Conservation (phyloP, 1,140 invertebrate genomes). For the Calliopsis andreniformis region DNA sequence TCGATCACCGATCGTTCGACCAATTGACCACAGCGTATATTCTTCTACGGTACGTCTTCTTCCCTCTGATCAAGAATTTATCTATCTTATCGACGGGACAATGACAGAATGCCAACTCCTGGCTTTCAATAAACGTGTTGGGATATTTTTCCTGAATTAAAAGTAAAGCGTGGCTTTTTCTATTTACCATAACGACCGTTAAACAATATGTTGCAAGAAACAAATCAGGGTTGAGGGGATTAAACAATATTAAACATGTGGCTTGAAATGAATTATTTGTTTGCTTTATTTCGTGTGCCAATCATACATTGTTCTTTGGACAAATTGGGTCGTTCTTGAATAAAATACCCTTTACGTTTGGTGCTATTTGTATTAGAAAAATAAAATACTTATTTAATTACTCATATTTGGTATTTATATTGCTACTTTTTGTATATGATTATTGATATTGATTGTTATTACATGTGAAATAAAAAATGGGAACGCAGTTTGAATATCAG, state of each 20-base stretch:
- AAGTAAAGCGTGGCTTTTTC: not conserved
- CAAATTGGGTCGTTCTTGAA: conserved; percentile 19
- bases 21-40: conserved; percentile 51
- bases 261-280: not conserved
- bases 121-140: conserved; percentile 10
- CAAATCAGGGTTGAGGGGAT: not conserved
- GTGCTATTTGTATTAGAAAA: conserved; percentile 1
- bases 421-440: not conserved
- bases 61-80: conserved; percentile 35
- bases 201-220: not conserved
- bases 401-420: not conserved
- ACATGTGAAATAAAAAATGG: not conserved
- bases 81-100: conserved; percentile 50
- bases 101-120: conserved; percentile 21
- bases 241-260: conserved; percentile 10
- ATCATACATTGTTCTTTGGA: conserved; percentile 30
- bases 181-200: too few relatives aligned
- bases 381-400: not conserved
- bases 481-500: not conserved
- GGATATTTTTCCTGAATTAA: not conserved
- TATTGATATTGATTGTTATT: not conserved
- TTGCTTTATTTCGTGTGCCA: conserved; percentile 6
- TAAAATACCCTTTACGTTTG: too few relatives aligned
- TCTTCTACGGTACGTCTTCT: conserved; percentile 42
- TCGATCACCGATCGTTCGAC: conserved; percentile 46